Evolutionary conservation across 1,140 invertebrate genomes (phyloP).

Genomic region (Drosophila bocki): DNA sequence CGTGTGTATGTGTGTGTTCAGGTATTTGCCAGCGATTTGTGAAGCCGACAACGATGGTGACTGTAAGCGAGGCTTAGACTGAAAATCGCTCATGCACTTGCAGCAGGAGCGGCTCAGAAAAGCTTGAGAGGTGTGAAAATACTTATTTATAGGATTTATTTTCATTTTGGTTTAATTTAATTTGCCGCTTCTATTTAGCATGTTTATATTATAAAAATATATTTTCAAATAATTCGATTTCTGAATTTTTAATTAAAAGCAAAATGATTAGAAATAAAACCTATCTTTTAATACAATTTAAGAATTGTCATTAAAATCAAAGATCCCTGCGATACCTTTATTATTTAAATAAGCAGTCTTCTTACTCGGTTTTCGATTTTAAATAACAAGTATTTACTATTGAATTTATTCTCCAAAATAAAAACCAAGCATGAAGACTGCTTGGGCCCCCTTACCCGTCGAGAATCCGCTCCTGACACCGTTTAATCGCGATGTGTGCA

Average conservation of each 20-base stretch:
- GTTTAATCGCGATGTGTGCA: conserved; percentile 9
- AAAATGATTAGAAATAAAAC: neutral
- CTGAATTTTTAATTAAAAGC: too few species aligned
- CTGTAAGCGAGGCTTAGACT: conserved; percentile 9
- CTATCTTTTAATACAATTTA: too few species aligned
- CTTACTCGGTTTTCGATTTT: too few species aligned
- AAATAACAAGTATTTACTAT: too few species aligned
- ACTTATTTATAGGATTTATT: too few species aligned
- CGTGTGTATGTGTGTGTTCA: conserved; percentile 31
- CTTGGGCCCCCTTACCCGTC: neutral
- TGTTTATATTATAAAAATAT: too few species aligned
- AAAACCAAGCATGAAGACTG: accelerated
- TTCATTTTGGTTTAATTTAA: too few species aligned
- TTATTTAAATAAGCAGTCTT: neutral
- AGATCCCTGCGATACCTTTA: neutral
- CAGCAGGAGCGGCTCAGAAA: neutral
- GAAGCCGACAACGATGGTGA: conserved; percentile 24
- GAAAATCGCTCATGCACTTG: neutral
- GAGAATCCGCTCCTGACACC: neutral
- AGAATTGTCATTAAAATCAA: neutral
- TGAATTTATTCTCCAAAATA: too few species aligned
- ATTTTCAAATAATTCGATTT: too few species aligned
- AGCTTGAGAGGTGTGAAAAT: too few species aligned
- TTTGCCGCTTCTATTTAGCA: too few species aligned
- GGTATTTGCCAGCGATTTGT: conserved; percentile 46